Percentiles rank a stretch among this genome's conserved stretches.
These are phyloP conservation scores for Phasia obesa DNA, from an alignment of 2,888 invertebrate species.

Conservation along the genomic window DNA sequence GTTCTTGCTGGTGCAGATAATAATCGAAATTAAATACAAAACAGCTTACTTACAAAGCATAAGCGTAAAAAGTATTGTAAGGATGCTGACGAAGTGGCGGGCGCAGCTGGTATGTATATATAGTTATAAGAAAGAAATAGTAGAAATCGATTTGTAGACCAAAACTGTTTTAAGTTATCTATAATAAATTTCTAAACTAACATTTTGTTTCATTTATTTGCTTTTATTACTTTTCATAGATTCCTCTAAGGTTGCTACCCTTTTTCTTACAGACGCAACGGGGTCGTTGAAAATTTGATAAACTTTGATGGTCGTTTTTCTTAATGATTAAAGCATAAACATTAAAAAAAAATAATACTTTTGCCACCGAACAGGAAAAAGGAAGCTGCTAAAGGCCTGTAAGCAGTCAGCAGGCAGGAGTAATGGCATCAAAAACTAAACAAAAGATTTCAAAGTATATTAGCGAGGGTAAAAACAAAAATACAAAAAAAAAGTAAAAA, in stretches of 20 bases:
- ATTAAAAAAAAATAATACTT: constrained; percentile 22
- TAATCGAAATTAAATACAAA: too few relatives aligned
- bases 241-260: background rate
- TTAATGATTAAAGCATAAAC: constrained; percentile 58
- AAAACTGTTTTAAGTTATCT: too few relatives aligned
- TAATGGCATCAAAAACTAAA: constrained; percentile 6
- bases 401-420: constrained; percentile 8
- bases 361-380: constrained; percentile 3
- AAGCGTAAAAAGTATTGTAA: too few relatives aligned
- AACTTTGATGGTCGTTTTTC: constrained; percentile 50
- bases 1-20: too few relatives aligned
- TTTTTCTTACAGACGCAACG: background rate
- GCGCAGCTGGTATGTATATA: too few relatives aligned
- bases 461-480: constrained; percentile 12
- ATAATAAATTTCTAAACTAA: too few relatives aligned
- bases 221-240: background rate
- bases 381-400: constrained; percentile 4
- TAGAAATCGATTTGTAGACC: too few relatives aligned
- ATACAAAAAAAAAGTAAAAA: constrained; percentile 16
- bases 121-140: too few relatives aligned
- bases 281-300: constrained; percentile 30
- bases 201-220: background rate
- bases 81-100: too few relatives aligned
- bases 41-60: too few relatives aligned
- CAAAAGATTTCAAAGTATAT: constrained; percentile 45